These are phyloP conservation scores for Sarcophaga variegata DNA, from an alignment of 2,888 invertebrate genomes.

Conservation along the genomic window DNA sequence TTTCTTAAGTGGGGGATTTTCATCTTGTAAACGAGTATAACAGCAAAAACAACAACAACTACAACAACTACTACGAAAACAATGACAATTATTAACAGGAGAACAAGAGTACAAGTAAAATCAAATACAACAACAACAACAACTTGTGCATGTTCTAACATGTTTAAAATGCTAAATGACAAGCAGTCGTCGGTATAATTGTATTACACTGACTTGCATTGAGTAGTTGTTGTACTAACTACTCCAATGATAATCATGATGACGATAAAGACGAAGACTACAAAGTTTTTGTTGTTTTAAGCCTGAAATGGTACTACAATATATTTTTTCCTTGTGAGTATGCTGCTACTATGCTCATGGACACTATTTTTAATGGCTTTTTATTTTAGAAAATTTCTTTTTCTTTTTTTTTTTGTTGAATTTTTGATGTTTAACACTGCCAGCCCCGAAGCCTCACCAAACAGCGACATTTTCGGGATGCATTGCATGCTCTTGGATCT, in stretches of 20 bases:
- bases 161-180: constrained; percentile 68
- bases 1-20: constrained; percentile 67
- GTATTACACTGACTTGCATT: constrained; percentile 54
- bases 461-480: no score
- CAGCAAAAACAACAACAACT: neutral
- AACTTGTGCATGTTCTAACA: constrained; percentile 56
- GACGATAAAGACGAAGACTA: constrained; percentile 14
- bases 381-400: neutral
- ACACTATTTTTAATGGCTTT: constrained; percentile 61
- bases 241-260: constrained; percentile 25
- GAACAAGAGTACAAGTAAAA: neutral
- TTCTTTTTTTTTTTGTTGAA: neutral
- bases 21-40: constrained; percentile 57
- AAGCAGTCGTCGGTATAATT: constrained; percentile 59
- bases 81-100: neutral
- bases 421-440: neutral
- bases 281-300: neutral
- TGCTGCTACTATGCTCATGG: constrained; percentile 17
- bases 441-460: no score
- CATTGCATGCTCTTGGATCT: no score
- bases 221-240: neutral
- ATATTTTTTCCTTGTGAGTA: neutral
- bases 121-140: neutral
- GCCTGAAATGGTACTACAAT: constrained; percentile 15
- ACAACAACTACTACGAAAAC: neutral